These are phyloP conservation scores for Tipula lateralis DNA, from an alignment of 2,888 invertebrate genomes.

Conservation along the genomic window DNA sequence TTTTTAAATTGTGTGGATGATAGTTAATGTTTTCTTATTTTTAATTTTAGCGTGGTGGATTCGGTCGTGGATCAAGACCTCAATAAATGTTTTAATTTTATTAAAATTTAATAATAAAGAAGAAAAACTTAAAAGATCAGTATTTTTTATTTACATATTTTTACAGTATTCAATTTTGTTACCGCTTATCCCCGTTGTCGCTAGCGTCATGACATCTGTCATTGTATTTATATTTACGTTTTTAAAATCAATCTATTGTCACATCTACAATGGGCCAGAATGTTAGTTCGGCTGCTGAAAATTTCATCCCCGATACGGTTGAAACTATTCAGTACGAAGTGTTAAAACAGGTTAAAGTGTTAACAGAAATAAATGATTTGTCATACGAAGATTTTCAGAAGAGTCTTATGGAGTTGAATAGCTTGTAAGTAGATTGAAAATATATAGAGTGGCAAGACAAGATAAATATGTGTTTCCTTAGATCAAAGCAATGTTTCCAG, in stretches of 20 bases:
- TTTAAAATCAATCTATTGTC: neutral
- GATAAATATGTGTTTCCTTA: slow-evolving; percentile 40
- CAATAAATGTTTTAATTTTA: slow-evolving; percentile 38
- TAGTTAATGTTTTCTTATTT: slow-evolving; percentile 42
- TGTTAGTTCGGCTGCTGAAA: slow-evolving; percentile 38
- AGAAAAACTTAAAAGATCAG: neutral
- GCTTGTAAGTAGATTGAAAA: slow-evolving; percentile 51
- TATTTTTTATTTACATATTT: neutral
- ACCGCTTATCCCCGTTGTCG: neutral
- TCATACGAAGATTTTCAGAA: slow-evolving; percentile 58
- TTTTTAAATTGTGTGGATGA: slow-evolving; percentile 31
- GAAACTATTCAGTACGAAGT: slow-evolving; percentile 41
- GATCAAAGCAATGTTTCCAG: slow-evolving; percentile 58
- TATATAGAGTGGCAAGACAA: neutral
- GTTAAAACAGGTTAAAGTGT: slow-evolving; percentile 45
- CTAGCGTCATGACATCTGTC: neutral
- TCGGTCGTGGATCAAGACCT: slow-evolving; percentile 64
- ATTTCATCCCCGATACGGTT: slow-evolving; percentile 40
- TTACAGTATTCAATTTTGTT: no score
- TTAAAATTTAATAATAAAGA: slow-evolving; percentile 16
- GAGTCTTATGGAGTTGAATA: slow-evolving; percentile 57
- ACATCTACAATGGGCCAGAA: slow-evolving; percentile 39
- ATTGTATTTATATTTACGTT: neutral
- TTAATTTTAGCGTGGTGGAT: slow-evolving; percentile 68
- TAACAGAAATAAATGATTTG: slow-evolving; percentile 49